Conservation (phyloP, 2,888 invertebrate genomes). For the Pimpla rufipes region DNA sequence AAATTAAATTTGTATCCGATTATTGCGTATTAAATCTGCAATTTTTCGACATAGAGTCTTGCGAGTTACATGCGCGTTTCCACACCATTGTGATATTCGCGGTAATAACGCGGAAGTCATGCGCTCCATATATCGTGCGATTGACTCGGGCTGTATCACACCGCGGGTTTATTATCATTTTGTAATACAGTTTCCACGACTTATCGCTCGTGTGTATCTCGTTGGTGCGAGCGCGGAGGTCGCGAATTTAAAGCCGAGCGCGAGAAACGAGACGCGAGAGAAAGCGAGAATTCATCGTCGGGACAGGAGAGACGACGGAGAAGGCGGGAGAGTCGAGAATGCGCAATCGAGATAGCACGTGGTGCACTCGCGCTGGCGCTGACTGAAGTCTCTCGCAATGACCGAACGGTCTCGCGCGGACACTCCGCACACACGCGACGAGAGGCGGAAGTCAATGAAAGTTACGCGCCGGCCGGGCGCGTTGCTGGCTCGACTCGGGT, state of each 20-base stretch:
- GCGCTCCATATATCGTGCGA: not conserved
- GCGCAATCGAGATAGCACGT: slow-evolving; percentile 30
- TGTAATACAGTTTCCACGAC: not conserved
- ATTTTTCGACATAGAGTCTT: too few species aligned
- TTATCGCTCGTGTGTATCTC: not conserved
- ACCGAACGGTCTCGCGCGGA: slow-evolving; percentile 16
- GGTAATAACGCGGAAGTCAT: too few species aligned
- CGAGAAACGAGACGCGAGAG: not conserved
- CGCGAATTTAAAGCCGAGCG: not conserved
- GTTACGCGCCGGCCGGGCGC: slow-evolving; percentile 34
- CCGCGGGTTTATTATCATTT: not conserved
- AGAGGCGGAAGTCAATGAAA: slow-evolving; percentile 46
- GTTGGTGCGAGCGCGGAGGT: not conserved
- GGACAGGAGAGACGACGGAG: not conserved
- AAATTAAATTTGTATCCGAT: too few species aligned
- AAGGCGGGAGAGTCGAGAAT: slow-evolving; percentile 15
- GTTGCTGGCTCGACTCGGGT: slow-evolving; percentile 39
- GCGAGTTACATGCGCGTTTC: too few species aligned
- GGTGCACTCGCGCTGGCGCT: slow-evolving; percentile 16
- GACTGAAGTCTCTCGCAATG: slow-evolving; percentile 35
- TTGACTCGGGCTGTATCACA: not conserved
- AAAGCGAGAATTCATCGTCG: slow-evolving; percentile 17
- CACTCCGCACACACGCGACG: not conserved
- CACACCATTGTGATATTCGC: too few species aligned
- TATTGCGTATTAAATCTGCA: too few species aligned